Evolutionary conservation across 1,140 invertebrate genomes (phyloP).

Genomic region (Reticulitermes speratus): DNA sequence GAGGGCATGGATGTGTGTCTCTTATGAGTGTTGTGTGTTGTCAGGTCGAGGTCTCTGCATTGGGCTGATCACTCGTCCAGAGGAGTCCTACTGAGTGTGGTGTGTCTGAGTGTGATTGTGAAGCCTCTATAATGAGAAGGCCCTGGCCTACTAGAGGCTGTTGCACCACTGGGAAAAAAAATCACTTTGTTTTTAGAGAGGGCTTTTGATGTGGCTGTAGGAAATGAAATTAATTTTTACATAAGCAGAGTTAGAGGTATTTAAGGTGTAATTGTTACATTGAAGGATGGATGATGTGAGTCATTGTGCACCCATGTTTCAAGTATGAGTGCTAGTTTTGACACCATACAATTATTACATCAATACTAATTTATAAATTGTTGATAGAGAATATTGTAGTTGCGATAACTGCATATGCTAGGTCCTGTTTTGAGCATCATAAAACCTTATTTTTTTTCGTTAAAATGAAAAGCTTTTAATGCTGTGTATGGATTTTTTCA

Average conservation of each 20-base stretch:
- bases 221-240: background rate
- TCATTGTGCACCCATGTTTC: background rate
- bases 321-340: background rate
- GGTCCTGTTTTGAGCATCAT: background rate
- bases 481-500: background rate
- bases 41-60: too few species aligned
- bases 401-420: background rate
- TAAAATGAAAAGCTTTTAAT: background rate
- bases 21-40: too few species aligned
- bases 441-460: background rate
- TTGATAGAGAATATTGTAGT: background rate
- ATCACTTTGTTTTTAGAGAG: too few species aligned
- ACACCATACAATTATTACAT: background rate
- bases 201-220: conserved; percentile 1
- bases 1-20: too few species aligned
- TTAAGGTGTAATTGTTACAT: background rate
- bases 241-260: background rate
- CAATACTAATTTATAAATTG: background rate
- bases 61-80: too few species aligned
- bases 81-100: too few species aligned
- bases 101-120: too few species aligned
- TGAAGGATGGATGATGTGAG: background rate
- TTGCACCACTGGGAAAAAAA: too few species aligned
- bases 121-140: too few species aligned
- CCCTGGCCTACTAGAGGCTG: too few species aligned